A percentile compares a stretch with the other conserved stretches of the same genome.
These are phyloP conservation scores for Hirundichthys speculiger DNA, from an alignment of 2,113 vertebrate genomes.

Conservation along the genomic window DNA sequence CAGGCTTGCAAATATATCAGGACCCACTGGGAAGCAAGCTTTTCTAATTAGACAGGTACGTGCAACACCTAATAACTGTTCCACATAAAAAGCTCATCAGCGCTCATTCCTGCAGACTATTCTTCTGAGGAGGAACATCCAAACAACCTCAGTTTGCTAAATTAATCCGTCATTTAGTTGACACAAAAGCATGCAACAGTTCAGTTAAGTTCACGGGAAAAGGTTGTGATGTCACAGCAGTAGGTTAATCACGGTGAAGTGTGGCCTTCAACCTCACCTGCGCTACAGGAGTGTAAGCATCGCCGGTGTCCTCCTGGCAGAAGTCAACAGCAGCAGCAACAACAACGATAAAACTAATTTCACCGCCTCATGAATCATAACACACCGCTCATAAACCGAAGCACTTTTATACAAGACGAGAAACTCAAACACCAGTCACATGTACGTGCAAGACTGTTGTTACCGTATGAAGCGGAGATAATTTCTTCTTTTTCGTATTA, in stretches of 20 bases:
- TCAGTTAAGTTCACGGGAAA: too few species aligned
- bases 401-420: neutral
- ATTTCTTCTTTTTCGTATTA: conserved; percentile 11
- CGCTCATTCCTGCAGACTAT: neutral
- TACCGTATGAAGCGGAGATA: neutral
- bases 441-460: neutral
- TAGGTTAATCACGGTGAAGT: too few species aligned
- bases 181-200: too few species aligned
- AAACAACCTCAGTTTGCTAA: too few species aligned
- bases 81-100: neutral
- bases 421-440: conserved; percentile 10
- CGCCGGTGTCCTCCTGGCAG: conserved; percentile 27
- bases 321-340: conserved; percentile 14
- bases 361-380: conserved; percentile 24
- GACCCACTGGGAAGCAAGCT: neutral
- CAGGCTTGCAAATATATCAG: neutral
- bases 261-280: conserved; percentile 20
- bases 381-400: conserved; percentile 20
- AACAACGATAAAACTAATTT: conserved; percentile 7
- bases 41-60: conserved; percentile 2
- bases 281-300: conserved; percentile 31
- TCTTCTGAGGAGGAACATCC: too few species aligned
- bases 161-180: too few species aligned
- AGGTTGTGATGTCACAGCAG: too few species aligned
- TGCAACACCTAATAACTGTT: neutral